Base-by-base conservation (phyloP, 1,140 invertebrate genomes). In the Dendroctonus valens region DNA sequence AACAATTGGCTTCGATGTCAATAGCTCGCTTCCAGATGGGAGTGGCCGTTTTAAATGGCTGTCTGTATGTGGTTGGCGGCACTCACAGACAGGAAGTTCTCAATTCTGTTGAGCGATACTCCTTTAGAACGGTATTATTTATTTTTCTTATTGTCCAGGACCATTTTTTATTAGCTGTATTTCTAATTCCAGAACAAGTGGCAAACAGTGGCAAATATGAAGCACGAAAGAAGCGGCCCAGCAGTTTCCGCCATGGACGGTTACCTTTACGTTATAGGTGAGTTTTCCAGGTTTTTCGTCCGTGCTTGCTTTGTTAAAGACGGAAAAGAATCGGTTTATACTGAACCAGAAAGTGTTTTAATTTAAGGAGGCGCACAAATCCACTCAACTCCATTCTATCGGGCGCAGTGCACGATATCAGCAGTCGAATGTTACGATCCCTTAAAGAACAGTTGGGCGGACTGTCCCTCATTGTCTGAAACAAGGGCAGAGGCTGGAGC, bases 1-100 rank as follows among this genome's bases (percentile, higher is more conserved):
- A 81, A 49, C 79, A 84, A 58, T 80, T 96, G n/a, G 85, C 91
- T 6, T 83, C 89, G 4, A 93, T 97, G 91, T 82, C 88, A n/a
- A 90, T 88, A 38, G 89, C 91, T 11, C 83, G 94, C 51, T 92
- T 90, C 69, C 93, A 96, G 81, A 94, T 96, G 85, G n/a, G 94
- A 26, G 90, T 94, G 14, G 89, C 91, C 50, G 87, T 96, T 41
- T 80, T 95, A 8, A 91, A 92, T 78, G 87, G 90, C 61, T 87
- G 87, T 74, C 81, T 92, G 7, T 91, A 90, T 75, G n/a, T 94
- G 38, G 89, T 95, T 50, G 93, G 94, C 11, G 94, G 94, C 6
- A 94, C 90, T 70, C 91, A 90, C 75, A 87, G 88, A 70, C 83
- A 88, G 55, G 88, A 92, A 75, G 89, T 93, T 60, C 83, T 96